Conservation (phyloP, 2,113 vertebrate genomes). For the Erinaceus europaeus region DNA sequence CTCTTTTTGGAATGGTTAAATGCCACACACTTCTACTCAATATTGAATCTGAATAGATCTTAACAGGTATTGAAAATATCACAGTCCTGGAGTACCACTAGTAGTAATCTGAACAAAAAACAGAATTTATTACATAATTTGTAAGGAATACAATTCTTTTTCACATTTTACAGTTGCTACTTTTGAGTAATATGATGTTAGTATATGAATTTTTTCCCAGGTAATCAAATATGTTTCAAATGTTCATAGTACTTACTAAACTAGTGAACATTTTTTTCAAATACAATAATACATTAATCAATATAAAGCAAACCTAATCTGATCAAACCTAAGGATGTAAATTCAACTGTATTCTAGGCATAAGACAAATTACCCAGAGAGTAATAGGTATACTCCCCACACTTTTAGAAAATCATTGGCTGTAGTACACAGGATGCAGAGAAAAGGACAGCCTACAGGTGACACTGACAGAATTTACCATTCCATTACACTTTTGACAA, state of each 20-base stretch:
- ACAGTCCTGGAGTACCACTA: neutral
- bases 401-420: constrained; percentile 65
- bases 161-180: constrained; percentile 11
- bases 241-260: constrained; percentile 35
- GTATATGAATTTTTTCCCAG: neutral
- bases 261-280: constrained; percentile 46
- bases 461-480: neutral
- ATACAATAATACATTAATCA: constrained; percentile 55
- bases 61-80: neutral
- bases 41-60: constrained; percentile 36
- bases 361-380: constrained; percentile 69
- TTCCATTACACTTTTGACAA: constrained; percentile 31
- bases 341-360: constrained; percentile 71
- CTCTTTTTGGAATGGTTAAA: constrained; percentile 28
- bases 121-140: neutral
- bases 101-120: neutral
- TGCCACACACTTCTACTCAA: neutral
- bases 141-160: neutral
- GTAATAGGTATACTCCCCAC: constrained; percentile 30
- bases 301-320: constrained; percentile 39
- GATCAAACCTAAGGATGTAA: constrained; percentile 50
- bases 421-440: neutral
- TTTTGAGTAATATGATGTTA: neutral
- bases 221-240: constrained; percentile 47
- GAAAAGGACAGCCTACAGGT: neutral